Base-by-base conservation (phyloP, 2,113 vertebrate species). In the Myrmecophaga tridactyla region DNA sequence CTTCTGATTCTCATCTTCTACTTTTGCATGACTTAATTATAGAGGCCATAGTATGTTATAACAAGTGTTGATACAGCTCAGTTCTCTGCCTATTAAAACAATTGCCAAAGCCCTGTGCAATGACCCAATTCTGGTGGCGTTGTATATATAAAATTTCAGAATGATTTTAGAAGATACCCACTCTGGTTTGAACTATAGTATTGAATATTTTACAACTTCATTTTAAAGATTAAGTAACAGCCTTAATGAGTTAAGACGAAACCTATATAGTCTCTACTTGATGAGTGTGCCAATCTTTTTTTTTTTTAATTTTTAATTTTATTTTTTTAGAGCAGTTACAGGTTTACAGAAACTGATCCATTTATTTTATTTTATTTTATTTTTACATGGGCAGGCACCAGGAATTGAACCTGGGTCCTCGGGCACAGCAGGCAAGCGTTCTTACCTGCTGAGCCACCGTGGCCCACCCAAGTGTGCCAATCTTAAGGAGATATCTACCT, bases 71-170 rank as follows among this genome's bases (percentile, higher is more conserved):
- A 63, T 86, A 43, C 8, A 76, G 48, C 69, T 76, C 53, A 89
- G 13, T 69, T 90, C n/a, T 85, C 17, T 56, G 43, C 84, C 69
- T 91, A 83, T 80, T 67, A 41, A 76, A 95, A 93, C 34, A 48
- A 29, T 91, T 94, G 70, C 48, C 36, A 70, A 29, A 65, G 41
- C 27, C 41, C 75, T 31, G 20, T 39, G 11, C 31, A 29, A 12
- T 60, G 87, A 82, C 56, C 62, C 14, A 36, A n/a, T 92, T 93
- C 63, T 56, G 56, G 15, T 85, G n/a, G 48, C 72, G 25, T n/a
- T 58, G 8, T 90, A 27, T 48, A 41, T 53, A 9, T 78, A 62
- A 67, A 91, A 86, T 70, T 65, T 31, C 41, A 83, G 13, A 67
- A 29, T 18, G 41, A 2, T 63, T 92, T 65, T 46, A 18, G 63